Percentiles rank a stretch among this genome's conserved stretches.
phyloP scores from a whole-genome alignment of 2,797 vertebrate genomes.

The Lates japonicus region DNA sequence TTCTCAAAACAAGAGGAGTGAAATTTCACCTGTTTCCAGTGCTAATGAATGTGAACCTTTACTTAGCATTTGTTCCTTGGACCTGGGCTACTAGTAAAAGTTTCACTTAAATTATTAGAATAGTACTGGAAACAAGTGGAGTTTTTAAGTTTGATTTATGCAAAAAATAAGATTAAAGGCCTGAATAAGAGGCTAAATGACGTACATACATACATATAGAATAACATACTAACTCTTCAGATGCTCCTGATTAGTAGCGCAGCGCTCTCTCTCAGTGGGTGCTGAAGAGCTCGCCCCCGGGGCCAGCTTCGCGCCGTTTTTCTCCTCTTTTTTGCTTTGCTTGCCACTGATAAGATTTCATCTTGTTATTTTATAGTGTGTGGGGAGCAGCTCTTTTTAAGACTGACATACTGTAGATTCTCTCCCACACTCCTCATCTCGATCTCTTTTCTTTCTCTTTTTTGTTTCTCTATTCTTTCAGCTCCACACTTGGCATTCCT shows the following conservation, averaged over 20 bases:
- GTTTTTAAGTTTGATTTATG: slow-evolving; percentile 27
- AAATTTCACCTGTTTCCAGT: slow-evolving; percentile 60
- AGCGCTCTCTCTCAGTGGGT: slow-evolving; percentile 36
- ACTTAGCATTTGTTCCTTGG: not conserved
- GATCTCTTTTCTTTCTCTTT: slow-evolving; percentile 81
- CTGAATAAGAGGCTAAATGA: slow-evolving; percentile 31
- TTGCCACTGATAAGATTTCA: slow-evolving; percentile 77
- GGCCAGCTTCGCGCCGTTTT: slow-evolving; percentile 51
- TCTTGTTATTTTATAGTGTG: slow-evolving; percentile 76
- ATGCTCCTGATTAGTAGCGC: slow-evolving; percentile 42
- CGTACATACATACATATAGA: slow-evolving; percentile 20
- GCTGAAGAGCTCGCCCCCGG: slow-evolving; percentile 52
- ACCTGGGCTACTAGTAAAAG: not conserved
- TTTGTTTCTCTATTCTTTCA: slow-evolving; percentile 84
- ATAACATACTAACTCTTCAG: slow-evolving; percentile 45
- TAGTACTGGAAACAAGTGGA: slow-evolving; percentile 43
- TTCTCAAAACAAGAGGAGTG: slow-evolving; percentile 33
- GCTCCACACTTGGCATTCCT: slow-evolving; percentile 90
- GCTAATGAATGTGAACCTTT: not conserved
- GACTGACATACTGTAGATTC: slow-evolving; percentile 77
- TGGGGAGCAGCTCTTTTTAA: slow-evolving; percentile 76
- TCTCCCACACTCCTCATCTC: slow-evolving; percentile 85
- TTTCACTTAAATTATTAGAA: not conserved
- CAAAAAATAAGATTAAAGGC: slow-evolving; percentile 56
- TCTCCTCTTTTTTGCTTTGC: slow-evolving; percentile 56